A percentile compares a stretch with the other conserved stretches of the same genome.
phyloP scores from a whole-genome alignment of 2,888 invertebrate species.

The Drosophila quasianomalipes region DNA sequence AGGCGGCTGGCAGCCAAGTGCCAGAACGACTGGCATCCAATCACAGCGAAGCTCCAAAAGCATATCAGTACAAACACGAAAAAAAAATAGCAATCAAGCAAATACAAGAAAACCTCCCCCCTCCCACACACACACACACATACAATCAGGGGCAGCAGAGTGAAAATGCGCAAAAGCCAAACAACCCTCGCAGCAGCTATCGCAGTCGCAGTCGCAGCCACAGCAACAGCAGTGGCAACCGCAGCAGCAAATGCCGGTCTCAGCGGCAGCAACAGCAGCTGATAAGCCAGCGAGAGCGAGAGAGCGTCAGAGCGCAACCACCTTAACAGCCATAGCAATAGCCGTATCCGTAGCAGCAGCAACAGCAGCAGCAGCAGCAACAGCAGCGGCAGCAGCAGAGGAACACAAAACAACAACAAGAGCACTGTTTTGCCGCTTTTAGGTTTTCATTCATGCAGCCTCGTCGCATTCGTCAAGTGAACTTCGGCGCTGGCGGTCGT shows the following conservation, averaged over 20 bases:
- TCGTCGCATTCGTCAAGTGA: constrained; percentile 76
- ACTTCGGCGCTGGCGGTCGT: constrained; percentile 83
- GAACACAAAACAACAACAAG: constrained; percentile 21
- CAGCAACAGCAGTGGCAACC: constrained; percentile 25
- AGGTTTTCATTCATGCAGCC: constrained; percentile 66
- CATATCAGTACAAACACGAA: constrained; percentile 14
- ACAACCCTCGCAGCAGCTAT: constrained; percentile 62
- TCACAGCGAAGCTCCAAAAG: constrained; percentile 64
- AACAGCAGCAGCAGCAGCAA: constrained; percentile 6
- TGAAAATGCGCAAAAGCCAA: constrained; percentile 71
- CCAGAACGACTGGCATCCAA: constrained; percentile 59
- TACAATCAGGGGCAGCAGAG: constrained; percentile 16
- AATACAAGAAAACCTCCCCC: constrained; percentile 48
- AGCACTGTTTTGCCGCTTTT: constrained; percentile 37
- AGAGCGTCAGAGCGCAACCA: constrained; percentile 59
- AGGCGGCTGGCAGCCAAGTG: constrained; percentile 66
- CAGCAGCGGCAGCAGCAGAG: constrained; percentile 16
- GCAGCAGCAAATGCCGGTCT: constrained; percentile 64
- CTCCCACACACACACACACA: neutral
- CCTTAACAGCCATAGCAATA: constrained; percentile 36
- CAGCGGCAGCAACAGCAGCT: constrained; percentile 46
- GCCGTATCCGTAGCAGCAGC: constrained; percentile 15
- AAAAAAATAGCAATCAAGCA: constrained; percentile 20
- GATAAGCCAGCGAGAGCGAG: constrained; percentile 57
- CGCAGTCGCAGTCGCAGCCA: constrained; percentile 13